Evolutionary conservation across 2,888 invertebrate genomes (phyloP).

Genomic region (Mimumesa dahlbomi): DNA sequence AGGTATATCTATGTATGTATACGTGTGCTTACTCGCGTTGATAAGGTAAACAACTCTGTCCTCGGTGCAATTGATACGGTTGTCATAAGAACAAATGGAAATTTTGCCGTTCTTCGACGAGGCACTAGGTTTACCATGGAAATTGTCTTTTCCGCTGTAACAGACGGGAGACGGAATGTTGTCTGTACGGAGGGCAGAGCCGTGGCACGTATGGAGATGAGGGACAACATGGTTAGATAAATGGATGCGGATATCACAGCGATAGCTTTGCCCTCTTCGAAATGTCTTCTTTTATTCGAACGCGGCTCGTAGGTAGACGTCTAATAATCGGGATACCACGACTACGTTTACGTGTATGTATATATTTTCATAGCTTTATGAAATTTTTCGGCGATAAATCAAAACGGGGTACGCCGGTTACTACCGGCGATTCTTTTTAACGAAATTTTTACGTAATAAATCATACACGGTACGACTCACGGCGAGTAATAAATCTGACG

Average conservation of each 20-base stretch:
- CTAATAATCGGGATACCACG: conserved; percentile 1
- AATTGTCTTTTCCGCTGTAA: conserved; percentile 10
- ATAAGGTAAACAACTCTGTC: not conserved
- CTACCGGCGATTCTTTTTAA: no score
- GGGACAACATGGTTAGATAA: conserved; percentile 38
- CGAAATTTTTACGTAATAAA: no score
- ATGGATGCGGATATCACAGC: conserved; percentile 33
- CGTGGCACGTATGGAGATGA: conserved; percentile 38
- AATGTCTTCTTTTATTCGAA: not conserved
- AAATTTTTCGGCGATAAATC: conserved; percentile 1
- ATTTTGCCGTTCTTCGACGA: not conserved
- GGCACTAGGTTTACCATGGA: conserved; percentile 5
- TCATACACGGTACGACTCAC: no score
- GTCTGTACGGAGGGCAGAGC: no score
- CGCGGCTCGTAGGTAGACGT: not conserved
- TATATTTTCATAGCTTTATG: not conserved
- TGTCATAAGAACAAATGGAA: conserved; percentile 7
- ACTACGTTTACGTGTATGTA: not conserved
- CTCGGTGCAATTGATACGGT: not conserved
- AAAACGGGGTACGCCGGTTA: no score
- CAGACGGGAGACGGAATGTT: conserved; percentile 22
- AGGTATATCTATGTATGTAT: no score
- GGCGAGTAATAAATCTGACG: no score
- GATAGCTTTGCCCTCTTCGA: conserved; percentile 18
- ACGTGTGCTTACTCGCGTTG: no score